A percentile compares a stretch with the other conserved stretches of the same genome.
phyloP scores from a whole-genome alignment of 2,797 vertebrate genomes.

The Toxotes lorentzi region DNA sequence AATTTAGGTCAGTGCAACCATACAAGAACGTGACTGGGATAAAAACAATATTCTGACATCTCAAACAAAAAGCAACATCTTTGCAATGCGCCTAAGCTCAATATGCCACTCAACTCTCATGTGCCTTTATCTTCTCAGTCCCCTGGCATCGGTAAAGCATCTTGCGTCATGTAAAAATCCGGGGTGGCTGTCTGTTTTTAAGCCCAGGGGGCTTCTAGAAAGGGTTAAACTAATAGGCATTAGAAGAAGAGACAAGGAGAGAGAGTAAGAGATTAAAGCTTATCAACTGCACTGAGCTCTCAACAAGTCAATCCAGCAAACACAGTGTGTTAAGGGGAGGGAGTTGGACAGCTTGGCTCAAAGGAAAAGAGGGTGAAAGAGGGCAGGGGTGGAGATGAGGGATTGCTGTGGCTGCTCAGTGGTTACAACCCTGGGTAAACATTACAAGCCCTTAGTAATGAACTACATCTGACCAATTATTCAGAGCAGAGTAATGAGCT shows the following conservation, averaged over 20 bases:
- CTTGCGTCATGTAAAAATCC: slow-evolving; percentile 18
- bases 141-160: background rate
- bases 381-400: slow-evolving; percentile 54
- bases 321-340: slow-evolving; percentile 33
- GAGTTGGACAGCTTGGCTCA: slow-evolving; percentile 55
- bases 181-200: slow-evolving; percentile 12
- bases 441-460: slow-evolving; percentile 49
- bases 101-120: background rate
- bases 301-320: slow-evolving; percentile 63
- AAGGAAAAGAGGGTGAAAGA: slow-evolving; percentile 58
- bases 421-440: slow-evolving; percentile 65
- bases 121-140: background rate
- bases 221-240: slow-evolving; percentile 45
- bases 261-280: slow-evolving; percentile 55
- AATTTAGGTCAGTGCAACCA: background rate
- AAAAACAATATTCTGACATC: background rate
- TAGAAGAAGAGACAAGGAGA: slow-evolving; percentile 26
- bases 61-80: background rate
- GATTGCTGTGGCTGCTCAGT: slow-evolving; percentile 59
- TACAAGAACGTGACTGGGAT: background rate
- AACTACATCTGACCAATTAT: slow-evolving; percentile 53
- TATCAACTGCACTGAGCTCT: slow-evolving; percentile 57
- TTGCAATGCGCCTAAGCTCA: background rate
- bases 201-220: slow-evolving; percentile 13
- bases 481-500: slow-evolving; percentile 25